phyloP scores from a whole-genome alignment of 2,888 invertebrate species.

The Pristionchus exspectatus region DNA sequence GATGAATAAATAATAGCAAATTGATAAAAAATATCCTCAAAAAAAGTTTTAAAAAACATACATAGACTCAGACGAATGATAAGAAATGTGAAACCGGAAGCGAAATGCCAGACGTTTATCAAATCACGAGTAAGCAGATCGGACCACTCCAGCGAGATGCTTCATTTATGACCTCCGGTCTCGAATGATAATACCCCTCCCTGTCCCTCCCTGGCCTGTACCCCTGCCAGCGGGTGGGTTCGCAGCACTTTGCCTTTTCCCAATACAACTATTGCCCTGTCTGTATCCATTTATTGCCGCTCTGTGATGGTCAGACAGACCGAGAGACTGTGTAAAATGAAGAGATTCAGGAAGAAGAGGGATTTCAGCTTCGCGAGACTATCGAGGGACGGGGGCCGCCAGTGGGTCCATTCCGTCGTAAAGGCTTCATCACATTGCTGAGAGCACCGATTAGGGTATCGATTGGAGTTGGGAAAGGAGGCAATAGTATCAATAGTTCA shows the following conservation, averaged over 20 bases:
- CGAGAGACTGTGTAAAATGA: too few species aligned
- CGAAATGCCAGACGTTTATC: background rate
- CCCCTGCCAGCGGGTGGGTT: background rate
- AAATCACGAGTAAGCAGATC: background rate
- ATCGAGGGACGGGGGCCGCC: background rate
- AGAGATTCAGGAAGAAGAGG: too few species aligned
- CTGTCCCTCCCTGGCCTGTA: background rate
- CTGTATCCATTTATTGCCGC: too few species aligned
- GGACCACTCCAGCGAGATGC: background rate
- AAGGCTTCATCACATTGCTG: background rate
- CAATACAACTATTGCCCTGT: too few species aligned
- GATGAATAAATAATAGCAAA: background rate
- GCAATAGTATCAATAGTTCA: too few species aligned
- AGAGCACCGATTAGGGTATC: background rate
- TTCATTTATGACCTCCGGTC: background rate
- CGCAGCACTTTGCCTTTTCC: background rate
- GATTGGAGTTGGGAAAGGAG: background rate
- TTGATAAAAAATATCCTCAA: background rate
- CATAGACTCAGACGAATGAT: background rate
- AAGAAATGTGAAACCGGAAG: background rate
- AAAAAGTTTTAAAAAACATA: background rate
- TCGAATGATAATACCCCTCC: background rate
- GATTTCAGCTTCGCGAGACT: background rate
- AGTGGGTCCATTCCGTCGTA: background rate
- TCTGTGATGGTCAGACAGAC: too few species aligned